These are phyloP conservation scores for Cariama cristata DNA, from an alignment of 2,113 vertebrate species.

Conservation along the genomic window DNA sequence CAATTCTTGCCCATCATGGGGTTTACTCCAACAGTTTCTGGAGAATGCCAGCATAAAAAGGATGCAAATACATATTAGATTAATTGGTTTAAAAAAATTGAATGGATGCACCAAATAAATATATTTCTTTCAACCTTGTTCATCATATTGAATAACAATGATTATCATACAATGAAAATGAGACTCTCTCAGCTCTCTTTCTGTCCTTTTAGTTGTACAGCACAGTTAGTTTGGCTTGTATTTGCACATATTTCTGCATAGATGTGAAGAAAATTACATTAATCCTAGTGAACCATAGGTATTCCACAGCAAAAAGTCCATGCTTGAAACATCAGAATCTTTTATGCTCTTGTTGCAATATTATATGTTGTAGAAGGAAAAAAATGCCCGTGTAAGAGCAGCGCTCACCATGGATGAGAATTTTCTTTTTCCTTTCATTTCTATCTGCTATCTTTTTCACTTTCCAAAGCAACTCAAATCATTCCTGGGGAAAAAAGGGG, in stretches of 20 bases:
- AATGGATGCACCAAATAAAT: background rate
- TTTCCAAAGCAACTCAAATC: slow-evolving; percentile 44
- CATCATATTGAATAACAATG: background rate
- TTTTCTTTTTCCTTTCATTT: background rate
- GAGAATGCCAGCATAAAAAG: background rate
- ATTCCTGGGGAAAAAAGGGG: slow-evolving; percentile 37
- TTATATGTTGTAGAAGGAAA: background rate
- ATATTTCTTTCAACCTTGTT: background rate
- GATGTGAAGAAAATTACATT: background rate
- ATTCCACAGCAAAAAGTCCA: background rate
- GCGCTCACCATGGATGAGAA: background rate
- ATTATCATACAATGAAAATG: background rate
- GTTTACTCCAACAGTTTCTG: background rate
- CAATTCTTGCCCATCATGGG: background rate
- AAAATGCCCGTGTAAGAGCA: background rate
- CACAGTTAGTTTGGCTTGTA: background rate
- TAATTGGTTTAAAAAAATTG: background rate
- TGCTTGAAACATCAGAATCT: background rate
- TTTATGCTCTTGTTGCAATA: background rate
- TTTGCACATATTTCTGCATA: background rate
- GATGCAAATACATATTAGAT: background rate
- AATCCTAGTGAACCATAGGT: background rate
- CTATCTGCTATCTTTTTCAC: background rate
- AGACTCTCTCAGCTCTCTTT: background rate
- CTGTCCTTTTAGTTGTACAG: background rate